phyloP scores from a whole-genome alignment of 2,113 vertebrate species.

The Chitala chitala region DNA sequence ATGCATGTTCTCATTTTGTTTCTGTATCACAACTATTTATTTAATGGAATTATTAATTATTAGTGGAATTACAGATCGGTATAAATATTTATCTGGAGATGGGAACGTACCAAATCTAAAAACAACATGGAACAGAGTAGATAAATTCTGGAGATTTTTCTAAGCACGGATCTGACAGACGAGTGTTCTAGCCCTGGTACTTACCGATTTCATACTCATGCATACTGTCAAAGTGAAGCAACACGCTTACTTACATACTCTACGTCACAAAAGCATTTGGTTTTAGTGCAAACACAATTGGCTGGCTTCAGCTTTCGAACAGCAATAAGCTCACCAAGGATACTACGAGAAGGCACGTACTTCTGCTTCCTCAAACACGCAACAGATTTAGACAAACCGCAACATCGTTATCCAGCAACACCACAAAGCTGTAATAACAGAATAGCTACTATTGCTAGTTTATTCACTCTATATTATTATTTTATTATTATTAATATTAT shows the following conservation, averaged over 20 bases:
- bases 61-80: constrained; percentile 28
- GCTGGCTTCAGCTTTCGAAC: constrained; percentile 74
- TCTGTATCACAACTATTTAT: constrained; percentile 26
- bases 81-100: constrained; percentile 48
- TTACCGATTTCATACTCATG: constrained; percentile 69
- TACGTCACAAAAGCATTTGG: constrained; percentile 75
- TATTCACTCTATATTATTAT: constrained; percentile 39
- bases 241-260: constrained; percentile 72
- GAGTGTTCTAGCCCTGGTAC: constrained; percentile 65
- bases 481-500: constrained; percentile 25
- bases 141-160: constrained; percentile 65
- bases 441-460: constrained; percentile 67
- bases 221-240: constrained; percentile 75
- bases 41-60: constrained; percentile 23
- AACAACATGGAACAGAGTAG: constrained; percentile 60
- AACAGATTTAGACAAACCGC: constrained; percentile 67
- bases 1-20: constrained; percentile 43
- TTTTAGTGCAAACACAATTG: constrained; percentile 78
- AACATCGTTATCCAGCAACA: constrained; percentile 64
- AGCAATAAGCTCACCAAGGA: constrained; percentile 74
- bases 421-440: constrained; percentile 63
- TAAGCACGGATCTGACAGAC: constrained; percentile 62
- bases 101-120: constrained; percentile 53
- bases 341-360: constrained; percentile 77
- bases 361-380: constrained; percentile 74